A percentile compares a stretch with the other conserved stretches of the same genome.
Evolutionary conservation across 2,888 invertebrate genomes (phyloP).

Genomic region (Parapristionchus giblindavisi): DNA sequence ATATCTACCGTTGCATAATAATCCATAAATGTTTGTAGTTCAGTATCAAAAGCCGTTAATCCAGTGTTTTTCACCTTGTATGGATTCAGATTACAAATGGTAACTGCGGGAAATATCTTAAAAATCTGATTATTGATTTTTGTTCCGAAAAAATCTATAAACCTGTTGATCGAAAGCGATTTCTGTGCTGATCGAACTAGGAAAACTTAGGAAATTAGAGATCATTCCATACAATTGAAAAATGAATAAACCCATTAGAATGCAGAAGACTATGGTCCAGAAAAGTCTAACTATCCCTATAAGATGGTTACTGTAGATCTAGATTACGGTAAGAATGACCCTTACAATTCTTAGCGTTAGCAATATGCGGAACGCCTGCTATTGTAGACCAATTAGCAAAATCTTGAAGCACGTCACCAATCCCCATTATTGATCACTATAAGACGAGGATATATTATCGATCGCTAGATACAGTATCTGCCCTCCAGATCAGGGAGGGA

Average conservation of each 20-base stretch:
- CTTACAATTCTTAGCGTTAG: slow-evolving; percentile 47
- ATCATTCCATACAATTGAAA: slow-evolving; percentile 54
- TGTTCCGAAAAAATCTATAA: not conserved
- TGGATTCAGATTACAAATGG: slow-evolving; percentile 58
- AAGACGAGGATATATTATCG: slow-evolving; percentile 3
- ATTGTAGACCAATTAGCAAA: slow-evolving; percentile 59
- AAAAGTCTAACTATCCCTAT: slow-evolving; percentile 51
- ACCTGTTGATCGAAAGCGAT: slow-evolving; percentile 50
- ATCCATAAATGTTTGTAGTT: slow-evolving; percentile 14
- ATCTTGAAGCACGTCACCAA: slow-evolving; percentile 52
- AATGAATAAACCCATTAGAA: slow-evolving; percentile 47
- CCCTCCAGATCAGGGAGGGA: slow-evolving; percentile 27
- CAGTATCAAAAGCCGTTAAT: not conserved
- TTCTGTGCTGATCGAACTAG: slow-evolving; percentile 48
- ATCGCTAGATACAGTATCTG: not conserved
- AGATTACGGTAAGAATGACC: not conserved
- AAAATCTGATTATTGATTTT: not conserved
- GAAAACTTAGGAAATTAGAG: slow-evolving; percentile 49
- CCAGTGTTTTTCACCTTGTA: slow-evolving; percentile 41
- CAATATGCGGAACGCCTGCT: slow-evolving; percentile 52
- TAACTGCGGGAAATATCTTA: slow-evolving; percentile 54
- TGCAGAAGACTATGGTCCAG: slow-evolving; percentile 49
- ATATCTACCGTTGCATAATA: not conserved
- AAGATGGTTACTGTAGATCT: no score
- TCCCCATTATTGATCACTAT: slow-evolving; percentile 34